A percentile compares a stretch with the other conserved stretches of the same genome.
Conservation (phyloP, 2,113 vertebrate species). For the Panthera leo region DNA sequence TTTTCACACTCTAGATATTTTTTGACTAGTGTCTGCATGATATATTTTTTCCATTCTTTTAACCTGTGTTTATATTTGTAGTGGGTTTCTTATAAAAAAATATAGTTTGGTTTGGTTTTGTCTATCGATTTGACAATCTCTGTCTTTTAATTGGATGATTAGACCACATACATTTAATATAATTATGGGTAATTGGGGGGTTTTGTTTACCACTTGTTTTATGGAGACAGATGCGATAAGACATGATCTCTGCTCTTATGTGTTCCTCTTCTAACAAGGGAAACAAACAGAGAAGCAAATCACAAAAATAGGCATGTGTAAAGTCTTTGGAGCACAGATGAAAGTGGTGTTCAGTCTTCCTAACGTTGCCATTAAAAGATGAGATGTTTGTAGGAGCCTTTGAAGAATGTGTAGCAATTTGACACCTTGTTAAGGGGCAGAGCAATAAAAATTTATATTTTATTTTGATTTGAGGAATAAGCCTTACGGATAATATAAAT, state of each 20-base stretch:
- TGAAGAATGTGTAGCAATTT: background rate
- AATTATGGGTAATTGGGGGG: background rate
- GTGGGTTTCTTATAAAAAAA: background rate
- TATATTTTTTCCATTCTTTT: background rate
- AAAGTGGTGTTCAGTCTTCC: background rate
- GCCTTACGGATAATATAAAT: background rate
- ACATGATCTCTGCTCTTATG: background rate
- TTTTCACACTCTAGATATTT: background rate
- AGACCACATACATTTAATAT: slow-evolving; percentile 13
- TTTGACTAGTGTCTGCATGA: background rate
- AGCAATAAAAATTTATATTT: background rate
- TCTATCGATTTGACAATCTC: background rate
- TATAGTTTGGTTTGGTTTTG: slow-evolving; percentile 3
- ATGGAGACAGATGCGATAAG: background rate
- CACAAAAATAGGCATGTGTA: background rate
- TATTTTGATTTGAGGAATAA: background rate
- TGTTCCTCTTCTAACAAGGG: background rate
- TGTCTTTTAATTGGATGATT: background rate
- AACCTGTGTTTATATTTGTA: background rate
- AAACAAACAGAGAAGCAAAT: background rate
- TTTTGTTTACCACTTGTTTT: slow-evolving; percentile 8
- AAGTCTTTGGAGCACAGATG: background rate
- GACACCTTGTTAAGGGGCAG: slow-evolving; percentile 26
- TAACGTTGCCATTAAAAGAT: background rate
- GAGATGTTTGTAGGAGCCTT: background rate